These are phyloP conservation scores for Vireo griseus DNA, from an alignment of 2,797 vertebrate species.

Conservation along the genomic window DNA sequence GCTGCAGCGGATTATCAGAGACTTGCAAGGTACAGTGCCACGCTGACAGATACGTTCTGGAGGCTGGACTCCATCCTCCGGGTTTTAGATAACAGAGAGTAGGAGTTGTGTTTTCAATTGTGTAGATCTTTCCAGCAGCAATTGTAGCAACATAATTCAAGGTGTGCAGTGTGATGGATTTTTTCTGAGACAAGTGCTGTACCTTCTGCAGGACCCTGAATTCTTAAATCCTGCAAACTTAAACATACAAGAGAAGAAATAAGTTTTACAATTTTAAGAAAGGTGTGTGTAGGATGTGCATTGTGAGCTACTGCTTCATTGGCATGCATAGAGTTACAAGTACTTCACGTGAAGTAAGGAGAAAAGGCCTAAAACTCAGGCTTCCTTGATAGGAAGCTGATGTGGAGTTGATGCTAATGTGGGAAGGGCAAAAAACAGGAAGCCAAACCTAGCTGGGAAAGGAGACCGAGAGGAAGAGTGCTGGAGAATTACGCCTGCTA, in stretches of 20 bases:
- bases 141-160: neutral
- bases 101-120: neutral
- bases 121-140: neutral
- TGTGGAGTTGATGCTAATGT: neutral
- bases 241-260: neutral
- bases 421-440: neutral
- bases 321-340: neutral
- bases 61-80: neutral
- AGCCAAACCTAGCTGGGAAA: neutral
- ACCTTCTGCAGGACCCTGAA: neutral
- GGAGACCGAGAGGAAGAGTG: neutral
- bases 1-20: slow-evolving; percentile 92
- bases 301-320: neutral
- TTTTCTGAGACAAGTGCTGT: neutral
- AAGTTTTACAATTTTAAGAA: neutral
- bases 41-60: neutral
- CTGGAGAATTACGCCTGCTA: neutral
- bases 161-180: neutral
- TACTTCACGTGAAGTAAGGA: neutral
- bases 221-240: neutral
- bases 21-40: slow-evolving; percentile 85
- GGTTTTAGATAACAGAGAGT: neutral
- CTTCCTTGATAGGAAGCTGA: neutral
- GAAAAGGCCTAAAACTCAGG: neutral
- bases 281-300: too few relatives aligned